Percentiles rank a stretch among this genome's conserved stretches.
Conservation (phyloP, 2,888 invertebrate genomes). For the Agonopterix subpropinquella region DNA sequence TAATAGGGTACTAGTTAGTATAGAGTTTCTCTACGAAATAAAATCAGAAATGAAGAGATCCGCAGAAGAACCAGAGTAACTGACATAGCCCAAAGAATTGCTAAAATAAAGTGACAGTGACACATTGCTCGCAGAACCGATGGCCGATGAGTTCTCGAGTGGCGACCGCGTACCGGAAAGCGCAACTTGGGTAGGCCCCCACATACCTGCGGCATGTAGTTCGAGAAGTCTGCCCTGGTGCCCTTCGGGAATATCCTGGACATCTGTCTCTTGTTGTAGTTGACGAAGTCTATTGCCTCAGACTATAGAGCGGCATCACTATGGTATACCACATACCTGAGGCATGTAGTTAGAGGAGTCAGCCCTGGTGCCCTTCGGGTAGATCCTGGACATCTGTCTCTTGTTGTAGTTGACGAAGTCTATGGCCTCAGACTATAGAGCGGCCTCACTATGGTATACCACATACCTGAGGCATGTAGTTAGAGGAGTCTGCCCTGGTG, state of each 20-base stretch:
- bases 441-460: too few relatives aligned
- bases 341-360: constrained; percentile 99
- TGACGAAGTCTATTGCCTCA: constrained; percentile 99
- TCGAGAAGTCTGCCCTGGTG: constrained; percentile 98
- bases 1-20: background rate
- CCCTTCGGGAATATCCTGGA: constrained; percentile 99
- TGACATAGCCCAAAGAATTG: too few relatives aligned
- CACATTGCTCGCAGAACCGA: too few relatives aligned
- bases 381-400: constrained; percentile 98
- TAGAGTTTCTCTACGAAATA: too few relatives aligned
- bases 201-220: constrained; percentile 97
- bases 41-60: too few relatives aligned
- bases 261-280: constrained; percentile 99
- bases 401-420: constrained; percentile 99
- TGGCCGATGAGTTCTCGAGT: too few relatives aligned
- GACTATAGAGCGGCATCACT: too few relatives aligned
- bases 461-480: constrained; percentile 97
- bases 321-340: constrained; percentile 78
- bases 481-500: constrained; percentile 98
- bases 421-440: constrained; percentile 80
- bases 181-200: too few relatives aligned
- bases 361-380: constrained; percentile 98
- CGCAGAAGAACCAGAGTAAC: too few relatives aligned
- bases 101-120: too few relatives aligned
- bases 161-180: too few relatives aligned